Percentiles rank a stretch among this genome's conserved stretches.
phyloP scores from a whole-genome alignment of 2,797 vertebrate genomes.

The Scyliorhinus canicula region DNA sequence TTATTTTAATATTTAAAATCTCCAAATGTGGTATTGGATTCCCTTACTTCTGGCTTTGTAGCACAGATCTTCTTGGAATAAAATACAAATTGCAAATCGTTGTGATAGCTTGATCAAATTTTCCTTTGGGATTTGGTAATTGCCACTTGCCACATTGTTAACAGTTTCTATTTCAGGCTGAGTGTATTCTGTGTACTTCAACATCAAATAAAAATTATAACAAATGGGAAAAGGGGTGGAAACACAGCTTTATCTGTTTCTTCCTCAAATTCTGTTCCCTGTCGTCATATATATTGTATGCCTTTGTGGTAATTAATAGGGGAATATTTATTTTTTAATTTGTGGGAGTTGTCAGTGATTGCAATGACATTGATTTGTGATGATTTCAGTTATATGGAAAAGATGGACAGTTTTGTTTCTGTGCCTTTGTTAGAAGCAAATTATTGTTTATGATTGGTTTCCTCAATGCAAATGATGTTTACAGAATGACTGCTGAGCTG shows the following conservation, averaged over 20 bases:
- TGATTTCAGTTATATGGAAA: background rate
- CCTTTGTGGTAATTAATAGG: background rate
- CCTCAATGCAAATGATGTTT: constrained; percentile 14
- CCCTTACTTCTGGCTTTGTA: too few species aligned
- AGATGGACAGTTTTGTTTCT: background rate
- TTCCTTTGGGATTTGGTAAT: too few species aligned
- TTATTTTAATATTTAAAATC: too few species aligned
- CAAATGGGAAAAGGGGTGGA: background rate
- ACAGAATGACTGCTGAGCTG: constrained; percentile 74
- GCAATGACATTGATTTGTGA: background rate
- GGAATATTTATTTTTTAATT: background rate
- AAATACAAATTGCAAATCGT: too few species aligned
- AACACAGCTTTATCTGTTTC: background rate
- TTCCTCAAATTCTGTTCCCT: background rate
- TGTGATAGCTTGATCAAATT: too few species aligned
- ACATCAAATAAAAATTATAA: background rate
- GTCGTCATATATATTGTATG: background rate
- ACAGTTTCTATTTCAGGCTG: background rate
- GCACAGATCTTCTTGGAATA: too few species aligned
- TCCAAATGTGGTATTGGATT: too few species aligned
- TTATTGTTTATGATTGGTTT: background rate
- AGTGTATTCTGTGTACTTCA: background rate
- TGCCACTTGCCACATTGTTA: too few species aligned
- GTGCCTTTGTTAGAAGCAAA: background rate
- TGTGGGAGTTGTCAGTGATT: background rate